Base-by-base conservation (phyloP, 2,888 invertebrate genomes). In the Chalcis sispes region DNA sequence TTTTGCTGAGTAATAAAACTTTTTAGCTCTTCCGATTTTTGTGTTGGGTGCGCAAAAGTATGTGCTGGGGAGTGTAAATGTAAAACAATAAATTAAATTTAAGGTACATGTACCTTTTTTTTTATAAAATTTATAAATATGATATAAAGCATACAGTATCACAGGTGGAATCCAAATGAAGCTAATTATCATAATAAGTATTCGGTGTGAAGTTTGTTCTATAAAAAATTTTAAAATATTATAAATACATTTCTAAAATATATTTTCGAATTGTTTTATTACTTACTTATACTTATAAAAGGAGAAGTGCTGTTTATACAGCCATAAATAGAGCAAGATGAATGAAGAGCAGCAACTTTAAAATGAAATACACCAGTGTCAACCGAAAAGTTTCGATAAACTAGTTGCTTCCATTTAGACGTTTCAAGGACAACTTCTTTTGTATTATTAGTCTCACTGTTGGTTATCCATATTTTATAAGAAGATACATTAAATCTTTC, bases 101-200 rank as follows among this genome's bases (percentile, higher is more conserved):
- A 23, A 8, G 8, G 15, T 5, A 36, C 18, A 23, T 20, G 15
- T 75, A 82, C 85, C 84, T 80, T 81, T 82, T 71, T 82, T 85
- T 75, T 79, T 83, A 36, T 82, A 86, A 27, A 85, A 77, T 80
- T 87, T 87, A 71, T 84, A 86, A 18, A 80, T 73, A 74, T 85
- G 83, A 73, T 85, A 87, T 52, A 87, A 70, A 23, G 82, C 84
- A 75, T 85, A 87, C 4, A 85, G 71, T 79, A 86, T 82, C 76
- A 84, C 85, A 67, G 87, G 85, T 61, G 86, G 86, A 78, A 88
- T 85, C 87, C 87, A 88, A 42, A 87, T 83, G 10, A 85, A 80
- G 70, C 87, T 87, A 72, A 88, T 85, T 72, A 88, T 87, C 87
- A 88, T 87, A 56, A 87, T 84, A 23, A 87, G 75, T 50, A 88